Evolutionary conservation across 2,888 invertebrate species (phyloP), one percentile per base, ranked within the genome.

Genomic region (Trissonchulus latispiculum): DNA sequence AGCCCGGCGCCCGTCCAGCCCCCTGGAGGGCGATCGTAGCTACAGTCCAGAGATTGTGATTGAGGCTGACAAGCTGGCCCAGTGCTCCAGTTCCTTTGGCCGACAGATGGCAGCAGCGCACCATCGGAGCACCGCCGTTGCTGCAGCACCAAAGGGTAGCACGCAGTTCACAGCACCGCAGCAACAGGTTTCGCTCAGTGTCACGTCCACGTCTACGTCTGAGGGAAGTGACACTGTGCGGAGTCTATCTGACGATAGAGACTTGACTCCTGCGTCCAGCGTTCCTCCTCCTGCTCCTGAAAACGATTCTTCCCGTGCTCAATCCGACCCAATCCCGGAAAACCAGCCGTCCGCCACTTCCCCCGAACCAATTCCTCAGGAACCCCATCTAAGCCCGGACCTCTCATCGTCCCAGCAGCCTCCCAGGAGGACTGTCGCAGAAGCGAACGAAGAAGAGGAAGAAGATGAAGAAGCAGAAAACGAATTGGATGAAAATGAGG

Each of bases 31-130:
- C 64, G 29, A 23, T 3, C n/a, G 64, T 8, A 62, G 64, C 29
- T 23, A 62, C 8, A 62, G 64, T 62, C 64, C 64, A 8, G 64
- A 62, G n/a, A 62, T 62, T 29, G 29, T 62, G 28, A 62, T 62
- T 29, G 29, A 29, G 3, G 8, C 48, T 23, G 48, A 48, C 23
- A 48, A 48, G 23, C 48, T 48, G 8, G 23, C 8, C 48, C n/a
- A n/a, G n/a, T n/a, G n/a, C n/a, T n/a, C n/a, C n/a, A n/a, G n/a
- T n/a, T n/a, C n/a, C n/a, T n/a, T n/a, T n/a, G n/a, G n/a, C n/a
- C n/a, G 48, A 8, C 48, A 48, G 23, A 48, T 23, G 48, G 8
- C 48, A 48, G 48, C 23, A 23, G 48, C 48, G 8, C 8, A 8
- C 8, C 23, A 15, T 48, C 23, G 8, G 23, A 8, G 48, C 48